Conservation (phyloP, 2,113 vertebrate species). For the Tetraodon nigroviridis region DNA sequence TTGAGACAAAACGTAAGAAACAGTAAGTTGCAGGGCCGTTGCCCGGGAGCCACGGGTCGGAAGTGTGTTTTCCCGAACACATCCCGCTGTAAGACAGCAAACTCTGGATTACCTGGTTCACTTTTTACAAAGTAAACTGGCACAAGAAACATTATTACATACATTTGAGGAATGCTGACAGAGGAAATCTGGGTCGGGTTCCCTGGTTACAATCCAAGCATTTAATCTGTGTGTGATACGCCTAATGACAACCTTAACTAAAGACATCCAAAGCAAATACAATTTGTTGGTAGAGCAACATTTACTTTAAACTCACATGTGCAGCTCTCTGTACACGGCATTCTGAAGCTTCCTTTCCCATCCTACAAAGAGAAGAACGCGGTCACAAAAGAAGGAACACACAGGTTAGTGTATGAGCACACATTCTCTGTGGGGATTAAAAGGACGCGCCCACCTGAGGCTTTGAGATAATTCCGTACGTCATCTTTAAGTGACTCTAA, state of each 20-base stretch:
- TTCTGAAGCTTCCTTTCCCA: constrained; percentile 98
- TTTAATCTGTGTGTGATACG: background rate
- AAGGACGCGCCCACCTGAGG: constrained; percentile 75
- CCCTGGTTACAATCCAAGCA: background rate
- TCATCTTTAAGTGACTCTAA: constrained; percentile 92
- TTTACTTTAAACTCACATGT: constrained; percentile 75
- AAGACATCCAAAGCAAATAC: no score
- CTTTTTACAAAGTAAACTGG: background rate
- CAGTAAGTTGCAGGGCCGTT: background rate
- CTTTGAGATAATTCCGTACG: constrained; percentile 86
- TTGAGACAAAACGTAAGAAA: background rate
- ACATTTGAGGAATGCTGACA: no score
- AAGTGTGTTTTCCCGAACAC: no score
- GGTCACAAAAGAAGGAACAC: background rate
- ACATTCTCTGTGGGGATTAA: background rate
- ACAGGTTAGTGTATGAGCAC: background rate
- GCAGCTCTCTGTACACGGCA: constrained; percentile 94
- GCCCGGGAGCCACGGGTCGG: no score
- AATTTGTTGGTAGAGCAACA: background rate
- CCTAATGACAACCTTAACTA: background rate
- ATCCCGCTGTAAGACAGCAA: background rate
- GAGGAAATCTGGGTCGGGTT: background rate
- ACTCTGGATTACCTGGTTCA: background rate
- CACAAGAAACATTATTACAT: no score
- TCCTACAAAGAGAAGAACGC: constrained; percentile 67